phyloP scores from a whole-genome alignment of 2,888 invertebrate species.

The Patella ulyssiponensis region DNA sequence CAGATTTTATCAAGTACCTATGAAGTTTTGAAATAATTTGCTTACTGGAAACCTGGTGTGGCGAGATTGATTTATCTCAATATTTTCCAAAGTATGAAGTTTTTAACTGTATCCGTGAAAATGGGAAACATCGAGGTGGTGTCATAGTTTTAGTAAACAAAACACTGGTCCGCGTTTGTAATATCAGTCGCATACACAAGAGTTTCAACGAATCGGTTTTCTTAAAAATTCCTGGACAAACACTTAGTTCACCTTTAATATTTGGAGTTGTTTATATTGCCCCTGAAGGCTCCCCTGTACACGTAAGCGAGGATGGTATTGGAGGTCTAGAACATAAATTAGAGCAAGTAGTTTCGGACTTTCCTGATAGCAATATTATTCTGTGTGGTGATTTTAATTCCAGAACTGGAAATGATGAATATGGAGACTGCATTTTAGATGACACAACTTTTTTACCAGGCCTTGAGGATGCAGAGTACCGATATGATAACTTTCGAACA shows the following conservation, averaged over 20 bases:
- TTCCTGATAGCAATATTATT: background rate
- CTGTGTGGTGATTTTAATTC: too few species aligned
- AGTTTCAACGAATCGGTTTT: too few species aligned
- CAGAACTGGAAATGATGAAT: background rate
- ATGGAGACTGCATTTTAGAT: background rate
- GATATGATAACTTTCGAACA: background rate
- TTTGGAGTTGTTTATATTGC: too few species aligned
- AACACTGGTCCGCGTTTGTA: background rate
- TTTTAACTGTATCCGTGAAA: background rate
- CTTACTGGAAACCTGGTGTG: background rate
- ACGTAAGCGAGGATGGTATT: too few species aligned
- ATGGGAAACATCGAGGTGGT: slow-evolving; percentile 6
- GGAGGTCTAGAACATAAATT: too few species aligned
- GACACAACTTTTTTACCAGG: background rate
- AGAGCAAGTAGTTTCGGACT: background rate
- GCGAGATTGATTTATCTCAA: background rate
- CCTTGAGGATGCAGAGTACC: background rate
- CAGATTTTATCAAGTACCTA: background rate
- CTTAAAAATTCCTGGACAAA: too few species aligned
- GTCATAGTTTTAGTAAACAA: background rate
- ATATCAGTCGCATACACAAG: background rate
- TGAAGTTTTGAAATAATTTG: background rate
- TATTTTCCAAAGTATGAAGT: background rate
- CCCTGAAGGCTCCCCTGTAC: too few species aligned
- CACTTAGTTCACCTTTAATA: too few species aligned